Base-by-base conservation (phyloP, 1,140 invertebrate species). In the Drosophila bocqueti region DNA sequence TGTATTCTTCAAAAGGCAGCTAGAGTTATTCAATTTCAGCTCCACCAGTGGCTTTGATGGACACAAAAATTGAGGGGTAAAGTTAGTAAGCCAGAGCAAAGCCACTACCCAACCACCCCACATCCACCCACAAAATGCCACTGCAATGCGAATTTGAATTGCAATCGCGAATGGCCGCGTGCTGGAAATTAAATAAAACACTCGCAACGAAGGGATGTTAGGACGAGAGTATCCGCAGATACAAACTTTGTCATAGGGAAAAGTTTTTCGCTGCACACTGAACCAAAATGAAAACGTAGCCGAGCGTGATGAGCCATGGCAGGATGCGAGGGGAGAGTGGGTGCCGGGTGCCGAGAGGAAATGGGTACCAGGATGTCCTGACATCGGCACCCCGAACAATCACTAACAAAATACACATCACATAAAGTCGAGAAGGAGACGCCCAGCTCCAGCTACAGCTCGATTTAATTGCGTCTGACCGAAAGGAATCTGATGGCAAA, bases 141-240 rank as follows among this genome's bases (percentile, higher is more conserved):
- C 38, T 78, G 59, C 58, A 64, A 49, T 64, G 74, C 52, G 63
- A 78, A 75, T 79, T 79, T 75, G 59, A 83, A 83, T 75, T 83
- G 76, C 76, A 83, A 83, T 83, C 65, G 76, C 81, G 73, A 83
- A 65, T 69, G 64, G 69, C 75, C 75, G 75, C 75, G 64, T 76
- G 49, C 71, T 69, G 69, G 57, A 83, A 83, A 79, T 83, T 83
- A 83, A 83, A 83, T 83, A 83, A 83, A 83, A 75, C 61, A 64
- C 67, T 75, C 74, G 68, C 71, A 73, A 31, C 46, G 71, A 59
- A 18, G 31, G 67, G 71, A 73, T 61, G 68, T 61, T 72, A 74
- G 71, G 54, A 74, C 26, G 63, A 50, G 66, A 63, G 76, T 55
- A 78, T 69, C 76, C 76, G 77, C 76, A 79, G 65, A 72, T 69